Conservation (phyloP, 2,888 invertebrate species). For the Ornithoptera priamus region DNA sequence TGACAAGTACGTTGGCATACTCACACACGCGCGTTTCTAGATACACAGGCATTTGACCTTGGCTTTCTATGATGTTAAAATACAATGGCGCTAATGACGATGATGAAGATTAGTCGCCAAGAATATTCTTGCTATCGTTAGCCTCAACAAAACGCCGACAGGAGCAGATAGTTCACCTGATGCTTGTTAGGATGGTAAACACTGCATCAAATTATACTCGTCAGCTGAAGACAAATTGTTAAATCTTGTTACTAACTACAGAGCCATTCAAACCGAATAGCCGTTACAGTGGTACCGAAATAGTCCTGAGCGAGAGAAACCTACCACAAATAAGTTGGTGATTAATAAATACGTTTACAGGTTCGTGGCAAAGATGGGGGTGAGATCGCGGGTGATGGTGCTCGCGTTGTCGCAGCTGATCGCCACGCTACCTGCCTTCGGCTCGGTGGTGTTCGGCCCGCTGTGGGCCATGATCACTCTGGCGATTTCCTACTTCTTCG, state of each 20-base stretch:
- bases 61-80: background rate
- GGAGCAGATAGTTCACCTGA: too few relatives aligned
- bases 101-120: too few relatives aligned
- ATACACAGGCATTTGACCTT: background rate
- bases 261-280: too few relatives aligned
- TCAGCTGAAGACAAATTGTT: too few relatives aligned
- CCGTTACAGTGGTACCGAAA: background rate
- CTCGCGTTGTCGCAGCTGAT: constrained; percentile 90
- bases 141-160: too few relatives aligned
- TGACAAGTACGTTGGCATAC: constrained; percentile 81
- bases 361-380: constrained; percentile 92
- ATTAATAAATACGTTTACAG: constrained; percentile 39
- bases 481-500: constrained; percentile 93
- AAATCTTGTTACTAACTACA: too few relatives aligned
- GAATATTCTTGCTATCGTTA: too few relatives aligned
- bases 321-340: background rate
- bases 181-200: too few relatives aligned
- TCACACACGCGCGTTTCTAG: background rate
- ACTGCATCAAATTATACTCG: too few relatives aligned
- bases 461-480: constrained; percentile 92
- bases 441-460: constrained; percentile 90
- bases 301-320: background rate
- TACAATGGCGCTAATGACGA: too few relatives aligned
- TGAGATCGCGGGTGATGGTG: constrained; percentile 88
- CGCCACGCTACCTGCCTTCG: constrained; percentile 91